Evolutionary conservation across 1,140 invertebrate species (phyloP).

Genomic region (Luehdorfia chinensis): DNA sequence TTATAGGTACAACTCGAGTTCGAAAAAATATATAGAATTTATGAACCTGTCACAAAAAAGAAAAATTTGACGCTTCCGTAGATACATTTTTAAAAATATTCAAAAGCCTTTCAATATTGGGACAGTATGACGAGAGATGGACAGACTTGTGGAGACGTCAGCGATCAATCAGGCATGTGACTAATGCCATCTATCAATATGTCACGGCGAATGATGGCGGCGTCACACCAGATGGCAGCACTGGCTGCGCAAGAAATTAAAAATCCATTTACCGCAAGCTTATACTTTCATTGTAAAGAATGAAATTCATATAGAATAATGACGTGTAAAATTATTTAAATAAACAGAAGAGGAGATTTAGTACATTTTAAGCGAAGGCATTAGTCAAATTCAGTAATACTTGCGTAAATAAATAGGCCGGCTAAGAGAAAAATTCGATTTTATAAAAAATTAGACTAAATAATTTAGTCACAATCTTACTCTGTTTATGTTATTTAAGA

Average conservation of each 20-base stretch:
- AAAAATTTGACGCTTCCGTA: constrained; percentile 10
- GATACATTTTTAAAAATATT: constrained; percentile 28
- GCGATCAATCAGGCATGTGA: constrained; percentile 62
- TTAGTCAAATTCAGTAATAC: not conserved
- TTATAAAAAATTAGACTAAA: too few species aligned
- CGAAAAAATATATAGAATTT: too few species aligned
- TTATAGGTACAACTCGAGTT: too few species aligned
- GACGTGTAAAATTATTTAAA: not conserved
- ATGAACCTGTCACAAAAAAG: too few species aligned
- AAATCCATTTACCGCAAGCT: constrained; percentile 55
- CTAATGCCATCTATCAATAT: constrained; percentile 71
- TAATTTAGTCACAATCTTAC: too few species aligned
- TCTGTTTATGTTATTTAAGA: too few species aligned
- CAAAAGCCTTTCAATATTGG: constrained; percentile 36
- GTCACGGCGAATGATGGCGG: constrained; percentile 38
- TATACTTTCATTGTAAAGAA: constrained; percentile 9
- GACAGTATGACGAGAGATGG: constrained; percentile 39
- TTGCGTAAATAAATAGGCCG: too few species aligned
- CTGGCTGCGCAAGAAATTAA: constrained; percentile 54
- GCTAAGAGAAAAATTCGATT: too few species aligned
- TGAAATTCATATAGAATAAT: not conserved
- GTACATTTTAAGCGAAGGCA: too few species aligned
- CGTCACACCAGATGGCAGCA: constrained; percentile 64
- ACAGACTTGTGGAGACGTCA: constrained; percentile 50
- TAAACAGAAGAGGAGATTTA: too few species aligned